Evolutionary conservation across 2,888 invertebrate species (phyloP).

Genomic region (Sphinx pinastri): DNA sequence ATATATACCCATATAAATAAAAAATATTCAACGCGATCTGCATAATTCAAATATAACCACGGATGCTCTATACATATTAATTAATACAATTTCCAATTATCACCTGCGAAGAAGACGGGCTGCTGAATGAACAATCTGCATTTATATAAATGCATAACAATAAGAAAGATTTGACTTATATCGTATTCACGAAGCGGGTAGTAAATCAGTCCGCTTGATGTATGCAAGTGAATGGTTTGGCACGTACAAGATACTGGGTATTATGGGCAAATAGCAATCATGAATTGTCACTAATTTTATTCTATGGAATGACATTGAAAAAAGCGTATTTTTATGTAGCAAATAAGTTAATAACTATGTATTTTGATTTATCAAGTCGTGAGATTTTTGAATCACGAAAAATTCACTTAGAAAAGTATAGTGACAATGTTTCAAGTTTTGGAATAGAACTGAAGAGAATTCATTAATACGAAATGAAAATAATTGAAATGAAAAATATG

Average conservation of each 20-base stretch:
- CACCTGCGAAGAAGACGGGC: conserved; percentile 20
- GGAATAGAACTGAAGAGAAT: too few species aligned
- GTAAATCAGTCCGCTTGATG: conserved; percentile 2
- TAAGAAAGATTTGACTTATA: neutral
- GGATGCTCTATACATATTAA: conserved; percentile 18
- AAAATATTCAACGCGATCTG: conserved; percentile 1
- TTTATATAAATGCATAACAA: conserved; percentile 1
- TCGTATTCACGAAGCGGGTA: neutral
- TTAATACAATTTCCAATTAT: conserved; percentile 42
- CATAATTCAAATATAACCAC: conserved; percentile 5
- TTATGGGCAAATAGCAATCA: neutral
- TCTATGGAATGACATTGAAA: too few species aligned
- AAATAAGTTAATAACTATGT: too few species aligned
- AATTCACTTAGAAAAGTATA: too few species aligned
- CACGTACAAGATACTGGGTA: neutral
- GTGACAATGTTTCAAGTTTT: too few species aligned
- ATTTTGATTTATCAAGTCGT: too few species aligned
- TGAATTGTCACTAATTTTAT: neutral
- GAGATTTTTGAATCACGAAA: too few species aligned
- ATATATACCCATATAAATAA: conserved; percentile 1
- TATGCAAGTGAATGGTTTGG: conserved; percentile 5
- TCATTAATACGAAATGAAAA: too few species aligned
- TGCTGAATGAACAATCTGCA: conserved; percentile 3
- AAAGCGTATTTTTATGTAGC: too few species aligned
- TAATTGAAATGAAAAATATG: too few species aligned